phyloP scores from a whole-genome alignment of 37 sponge, comb jelly and placozoan species.

The Theonella swinhoei region DNA sequence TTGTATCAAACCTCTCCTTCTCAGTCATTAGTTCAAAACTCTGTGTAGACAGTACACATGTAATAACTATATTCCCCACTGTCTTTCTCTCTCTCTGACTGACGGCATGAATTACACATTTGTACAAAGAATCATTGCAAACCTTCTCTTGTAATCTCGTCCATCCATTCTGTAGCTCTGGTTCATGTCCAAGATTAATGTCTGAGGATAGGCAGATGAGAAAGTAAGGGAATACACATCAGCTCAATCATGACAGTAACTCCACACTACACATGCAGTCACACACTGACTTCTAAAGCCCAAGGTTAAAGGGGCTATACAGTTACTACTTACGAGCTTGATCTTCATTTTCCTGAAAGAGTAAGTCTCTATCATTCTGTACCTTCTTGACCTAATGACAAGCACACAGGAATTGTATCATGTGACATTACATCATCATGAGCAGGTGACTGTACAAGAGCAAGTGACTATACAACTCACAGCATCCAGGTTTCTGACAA shows the following conservation, averaged over 20 bases:
- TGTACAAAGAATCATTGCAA: no score
- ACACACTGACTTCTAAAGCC: background rate
- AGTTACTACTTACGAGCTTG: constrained; percentile 43
- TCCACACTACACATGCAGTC: background rate
- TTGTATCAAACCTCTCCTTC: background rate
- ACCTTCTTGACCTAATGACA: constrained; percentile 65
- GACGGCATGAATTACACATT: no score
- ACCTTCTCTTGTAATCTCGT: constrained; percentile 61
- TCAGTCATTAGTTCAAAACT: background rate
- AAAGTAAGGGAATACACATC: background rate
- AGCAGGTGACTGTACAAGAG: no score
- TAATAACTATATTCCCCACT: no score
- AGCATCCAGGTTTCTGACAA: constrained; percentile 41
- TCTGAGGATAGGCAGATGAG: background rate
- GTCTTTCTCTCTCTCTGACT: no score
- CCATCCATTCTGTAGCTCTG: constrained; percentile 66
- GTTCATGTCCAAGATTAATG: constrained; percentile 55
- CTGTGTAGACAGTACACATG: no score
- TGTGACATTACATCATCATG: no score
- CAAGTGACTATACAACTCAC: constrained; percentile 29
- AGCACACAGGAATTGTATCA: background rate
- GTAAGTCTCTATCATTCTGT: constrained; percentile 40
- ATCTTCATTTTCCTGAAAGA: constrained; percentile 55
- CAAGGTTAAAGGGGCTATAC: background rate
- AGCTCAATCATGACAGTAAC: no score